Evolutionary conservation across 2,888 invertebrate genomes (phyloP).

Genomic region (Zeuzera pyrina): DNA sequence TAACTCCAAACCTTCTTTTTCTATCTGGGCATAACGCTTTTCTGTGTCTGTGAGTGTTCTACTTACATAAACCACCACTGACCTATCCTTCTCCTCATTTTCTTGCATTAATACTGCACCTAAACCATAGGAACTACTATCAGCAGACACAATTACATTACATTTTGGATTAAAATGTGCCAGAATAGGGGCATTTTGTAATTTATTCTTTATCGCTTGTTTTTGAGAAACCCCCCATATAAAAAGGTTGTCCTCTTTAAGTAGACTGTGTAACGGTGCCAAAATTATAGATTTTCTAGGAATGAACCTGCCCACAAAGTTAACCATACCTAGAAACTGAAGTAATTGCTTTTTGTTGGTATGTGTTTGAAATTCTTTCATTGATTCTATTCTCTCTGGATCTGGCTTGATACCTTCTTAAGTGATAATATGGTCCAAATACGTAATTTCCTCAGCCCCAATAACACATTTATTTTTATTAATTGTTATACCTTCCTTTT

Average conservation of each 20-base stretch:
- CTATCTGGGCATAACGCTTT: conserved; percentile 3
- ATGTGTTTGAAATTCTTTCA: conserved; percentile 6
- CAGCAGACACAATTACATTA: background rate
- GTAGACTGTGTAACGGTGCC: conserved; percentile 3
- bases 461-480: conserved; percentile 11
- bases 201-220: background rate
- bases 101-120: background rate
- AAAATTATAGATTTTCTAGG: conserved; percentile 6
- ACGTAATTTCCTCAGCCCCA: conserved; percentile 7
- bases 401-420: conserved; percentile 8
- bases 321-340: conserved; percentile 11
- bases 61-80: conserved; percentile 4
- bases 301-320: conserved; percentile 9
- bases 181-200: background rate
- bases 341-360: conserved; percentile 8
- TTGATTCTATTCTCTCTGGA: conserved; percentile 4
- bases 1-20: conserved; percentile 7
- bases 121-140: background rate
- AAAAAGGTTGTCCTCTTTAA: conserved; percentile 4
- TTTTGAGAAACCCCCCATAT: conserved; percentile 2
- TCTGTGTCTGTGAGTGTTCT: conserved; percentile 3
- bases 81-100: background rate
- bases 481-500: conserved; percentile 8
- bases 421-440: conserved; percentile 9
- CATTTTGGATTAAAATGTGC: background rate